Evolutionary conservation across 2,888 invertebrate species (phyloP).

Genomic region (Incurvaria masculella): DNA sequence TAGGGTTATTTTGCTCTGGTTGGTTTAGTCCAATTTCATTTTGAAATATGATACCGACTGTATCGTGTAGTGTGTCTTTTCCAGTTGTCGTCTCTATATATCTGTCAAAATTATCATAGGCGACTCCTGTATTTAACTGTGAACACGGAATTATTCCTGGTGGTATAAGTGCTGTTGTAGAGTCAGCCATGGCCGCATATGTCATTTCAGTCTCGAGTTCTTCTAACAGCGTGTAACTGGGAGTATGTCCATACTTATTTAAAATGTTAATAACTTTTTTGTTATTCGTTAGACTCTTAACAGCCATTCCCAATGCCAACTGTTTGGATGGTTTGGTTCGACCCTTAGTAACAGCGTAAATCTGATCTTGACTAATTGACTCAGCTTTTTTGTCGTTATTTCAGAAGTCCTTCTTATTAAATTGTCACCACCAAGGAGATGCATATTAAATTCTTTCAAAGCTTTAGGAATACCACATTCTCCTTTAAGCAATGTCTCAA

Average conservation of each 20-base stretch:
- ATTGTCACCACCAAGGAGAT: too few species aligned
- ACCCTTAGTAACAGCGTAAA: constrained; percentile 6
- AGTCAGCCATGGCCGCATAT: neutral
- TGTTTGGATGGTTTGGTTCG: constrained; percentile 9
- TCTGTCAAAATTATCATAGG: constrained; percentile 8
- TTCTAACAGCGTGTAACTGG: constrained; percentile 7
- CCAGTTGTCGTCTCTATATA: constrained; percentile 7
- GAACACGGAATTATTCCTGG: too few species aligned
- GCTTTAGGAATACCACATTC: too few species aligned
- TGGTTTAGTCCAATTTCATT: constrained; percentile 17
- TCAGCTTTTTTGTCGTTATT: too few species aligned
- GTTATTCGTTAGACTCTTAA: constrained; percentile 9
- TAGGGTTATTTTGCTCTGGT: constrained; percentile 11
- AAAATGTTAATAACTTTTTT: constrained; percentile 9
- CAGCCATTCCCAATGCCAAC: constrained; percentile 7
- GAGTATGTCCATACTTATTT: constrained; percentile 11
- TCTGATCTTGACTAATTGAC: too few species aligned
- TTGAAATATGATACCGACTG: constrained; percentile 9
- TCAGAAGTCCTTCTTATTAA: too few species aligned
- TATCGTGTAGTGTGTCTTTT: constrained; percentile 9
- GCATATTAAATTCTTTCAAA: too few species aligned
- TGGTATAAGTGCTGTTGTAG: constrained; percentile 1
- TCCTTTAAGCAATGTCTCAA: too few species aligned
- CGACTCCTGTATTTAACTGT: too few species aligned
- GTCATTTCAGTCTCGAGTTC: constrained; percentile 9